Percentiles rank a stretch among this genome's conserved stretches.
phyloP scores from a whole-genome alignment of 2,797 vertebrate species.

The Sebastes minor region DNA sequence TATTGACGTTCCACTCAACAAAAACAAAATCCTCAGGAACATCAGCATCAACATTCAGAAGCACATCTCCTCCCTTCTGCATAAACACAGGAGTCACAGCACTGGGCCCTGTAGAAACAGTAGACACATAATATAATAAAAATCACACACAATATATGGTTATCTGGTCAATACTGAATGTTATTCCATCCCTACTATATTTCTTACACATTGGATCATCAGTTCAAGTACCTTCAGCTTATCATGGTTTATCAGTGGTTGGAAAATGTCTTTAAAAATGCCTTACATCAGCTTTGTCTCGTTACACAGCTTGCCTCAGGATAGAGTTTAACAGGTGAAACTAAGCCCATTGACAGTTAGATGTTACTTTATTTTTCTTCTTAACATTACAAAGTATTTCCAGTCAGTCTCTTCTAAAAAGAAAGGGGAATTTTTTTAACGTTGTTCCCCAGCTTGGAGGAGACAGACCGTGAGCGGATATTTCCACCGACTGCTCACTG shows the following conservation, averaged over 20 bases:
- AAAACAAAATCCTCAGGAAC: fast-evolving
- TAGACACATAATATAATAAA: too few species aligned
- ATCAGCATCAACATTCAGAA: not conserved
- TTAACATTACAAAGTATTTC: not conserved
- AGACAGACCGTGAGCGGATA: not conserved
- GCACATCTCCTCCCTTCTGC: not conserved
- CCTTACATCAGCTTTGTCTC: not conserved
- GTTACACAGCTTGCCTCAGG: not conserved
- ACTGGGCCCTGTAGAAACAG: not conserved
- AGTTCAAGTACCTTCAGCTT: not conserved
- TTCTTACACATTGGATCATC: not conserved
- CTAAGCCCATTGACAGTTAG: not conserved
- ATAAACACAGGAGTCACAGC: not conserved
- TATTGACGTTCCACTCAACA: not conserved
- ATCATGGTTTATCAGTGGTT: not conserved
- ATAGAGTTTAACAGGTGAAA: not conserved
- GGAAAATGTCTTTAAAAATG: not conserved
- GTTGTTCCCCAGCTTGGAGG: not conserved
- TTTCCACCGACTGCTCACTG: not conserved
- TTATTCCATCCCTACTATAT: too few species aligned
- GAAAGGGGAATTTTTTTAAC: not conserved
- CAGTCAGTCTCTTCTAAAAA: not conserved
- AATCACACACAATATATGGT: too few species aligned
- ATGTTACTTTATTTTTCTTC: not conserved
- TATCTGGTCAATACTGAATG: too few species aligned